Conservation (phyloP, 2,113 vertebrate species). For the Hemiprocne comata region DNA sequence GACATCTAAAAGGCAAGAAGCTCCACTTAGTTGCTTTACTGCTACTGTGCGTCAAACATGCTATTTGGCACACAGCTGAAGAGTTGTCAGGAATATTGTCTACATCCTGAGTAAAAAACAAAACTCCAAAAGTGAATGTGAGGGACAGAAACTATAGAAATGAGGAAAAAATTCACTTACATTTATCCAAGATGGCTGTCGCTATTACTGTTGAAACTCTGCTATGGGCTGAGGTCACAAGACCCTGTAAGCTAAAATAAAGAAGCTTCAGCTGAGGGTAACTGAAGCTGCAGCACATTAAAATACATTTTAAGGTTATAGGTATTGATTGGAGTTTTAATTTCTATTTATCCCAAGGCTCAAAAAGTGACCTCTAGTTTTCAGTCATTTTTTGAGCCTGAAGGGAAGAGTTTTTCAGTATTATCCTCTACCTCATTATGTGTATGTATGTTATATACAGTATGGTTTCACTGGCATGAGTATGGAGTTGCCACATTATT, state of each 20-base stretch:
- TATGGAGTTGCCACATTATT: neutral
- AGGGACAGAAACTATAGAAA: conserved; percentile 70
- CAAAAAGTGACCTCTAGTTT: neutral
- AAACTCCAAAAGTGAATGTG: conserved; percentile 44
- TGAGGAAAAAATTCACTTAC: conserved; percentile 66
- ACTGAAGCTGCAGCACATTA: conserved; percentile 66
- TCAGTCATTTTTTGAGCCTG: conserved; percentile 21
- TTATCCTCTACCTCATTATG: neutral
- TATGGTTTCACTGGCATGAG: neutral
- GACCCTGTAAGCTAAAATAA: conserved; percentile 70
- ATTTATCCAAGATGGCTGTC: conserved; percentile 67
- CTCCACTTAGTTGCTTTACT: conserved; percentile 7
- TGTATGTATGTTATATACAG: neutral
- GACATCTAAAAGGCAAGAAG: conserved; percentile 26
- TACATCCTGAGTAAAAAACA: conserved; percentile 20
- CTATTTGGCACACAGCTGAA: neutral
- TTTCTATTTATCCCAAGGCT: conserved; percentile 25
- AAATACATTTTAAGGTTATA: conserved; percentile 63
- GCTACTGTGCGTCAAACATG: neutral
- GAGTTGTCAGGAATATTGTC: conserved; percentile 9
- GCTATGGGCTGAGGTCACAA: conserved; percentile 69
- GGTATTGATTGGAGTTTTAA: conserved; percentile 47
- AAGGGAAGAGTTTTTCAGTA: neutral
- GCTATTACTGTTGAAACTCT: conserved; percentile 67
- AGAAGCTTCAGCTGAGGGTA: conserved; percentile 67